phyloP scores from a whole-genome alignment of 2,113 vertebrate species.

The Pseudorhombus dupliciocellatus region DNA sequence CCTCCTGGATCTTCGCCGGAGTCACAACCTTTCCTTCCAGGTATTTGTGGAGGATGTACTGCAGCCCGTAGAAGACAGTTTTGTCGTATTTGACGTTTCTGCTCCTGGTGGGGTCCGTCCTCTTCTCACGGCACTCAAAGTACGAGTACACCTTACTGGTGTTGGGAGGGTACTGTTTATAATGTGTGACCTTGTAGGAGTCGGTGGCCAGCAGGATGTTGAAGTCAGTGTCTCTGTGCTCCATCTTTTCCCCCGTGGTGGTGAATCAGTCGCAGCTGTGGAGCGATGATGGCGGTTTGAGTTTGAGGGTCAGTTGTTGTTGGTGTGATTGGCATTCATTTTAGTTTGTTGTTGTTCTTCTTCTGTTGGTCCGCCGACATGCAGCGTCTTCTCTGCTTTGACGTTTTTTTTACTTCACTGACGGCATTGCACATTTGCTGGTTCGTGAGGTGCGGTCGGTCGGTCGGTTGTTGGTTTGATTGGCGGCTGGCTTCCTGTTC shows the following conservation, averaged over 20 bases:
- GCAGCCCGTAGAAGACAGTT: conserved; percentile 98
- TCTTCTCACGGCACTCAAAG: conserved; percentile 98
- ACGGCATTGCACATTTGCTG: no score
- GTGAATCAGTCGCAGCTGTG: conserved; percentile 72
- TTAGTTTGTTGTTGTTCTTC: no score
- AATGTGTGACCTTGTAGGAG: conserved; percentile 99
- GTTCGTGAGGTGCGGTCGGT: no score
- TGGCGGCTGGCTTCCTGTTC: no score
- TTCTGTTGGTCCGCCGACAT: no score
- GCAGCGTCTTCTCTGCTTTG: no score
- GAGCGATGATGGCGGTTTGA: no score
- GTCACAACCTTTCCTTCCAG: conserved; percentile 98
- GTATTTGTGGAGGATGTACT: conserved; percentile 99
- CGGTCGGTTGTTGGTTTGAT: no score
- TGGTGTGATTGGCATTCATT: no score
- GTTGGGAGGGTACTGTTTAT: conserved; percentile 98
- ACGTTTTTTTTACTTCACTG: no score
- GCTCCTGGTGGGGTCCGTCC: conserved; percentile 90
- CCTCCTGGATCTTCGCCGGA: conserved; percentile 96
- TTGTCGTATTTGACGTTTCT: conserved; percentile 97
- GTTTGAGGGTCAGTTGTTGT: no score
- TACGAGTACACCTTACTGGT: conserved; percentile 99
- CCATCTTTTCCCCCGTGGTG: conserved; percentile 85
- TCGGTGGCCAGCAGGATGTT: conserved; percentile 92
- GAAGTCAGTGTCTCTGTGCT: conserved; percentile 87